Evolutionary conservation across 37 sponge, comb jelly and placozoan genomes (phyloP).

Genomic region (Theonella swinhoei): DNA sequence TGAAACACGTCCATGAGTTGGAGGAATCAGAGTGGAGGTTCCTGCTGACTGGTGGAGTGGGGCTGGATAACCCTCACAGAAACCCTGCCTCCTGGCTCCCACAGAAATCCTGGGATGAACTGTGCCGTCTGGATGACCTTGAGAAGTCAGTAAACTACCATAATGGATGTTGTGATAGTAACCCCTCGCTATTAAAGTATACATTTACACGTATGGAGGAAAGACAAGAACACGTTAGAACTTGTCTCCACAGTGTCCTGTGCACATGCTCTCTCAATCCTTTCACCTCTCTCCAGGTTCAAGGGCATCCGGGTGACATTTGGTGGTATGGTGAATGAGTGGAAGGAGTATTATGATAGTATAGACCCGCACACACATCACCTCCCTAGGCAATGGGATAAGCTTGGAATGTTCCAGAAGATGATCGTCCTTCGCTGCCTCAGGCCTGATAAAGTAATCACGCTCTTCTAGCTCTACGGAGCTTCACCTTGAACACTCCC

Average conservation of each 20-base stretch:
- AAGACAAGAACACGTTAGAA: not conserved
- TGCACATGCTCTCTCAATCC: too few species aligned
- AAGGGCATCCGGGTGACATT: constrained; percentile 74
- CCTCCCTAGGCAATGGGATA: constrained; percentile 81
- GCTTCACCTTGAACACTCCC: not conserved
- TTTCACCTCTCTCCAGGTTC: constrained; percentile 63
- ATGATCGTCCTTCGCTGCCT: constrained; percentile 87
- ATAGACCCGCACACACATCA: constrained; percentile 79
- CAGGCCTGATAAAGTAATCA: constrained; percentile 91
- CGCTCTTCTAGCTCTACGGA: not conserved
- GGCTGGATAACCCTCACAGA: constrained; percentile 95
- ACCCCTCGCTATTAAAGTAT: not conserved
- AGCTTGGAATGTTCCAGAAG: constrained; percentile 83
- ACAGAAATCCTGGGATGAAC: constrained; percentile 96
- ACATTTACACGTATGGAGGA: not conserved
- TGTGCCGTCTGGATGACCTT: constrained; percentile 88
- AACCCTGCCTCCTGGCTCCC: constrained; percentile 94
- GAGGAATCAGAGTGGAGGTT: constrained; percentile 95
- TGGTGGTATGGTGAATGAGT: constrained; percentile 33
- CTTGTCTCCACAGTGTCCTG: not conserved
- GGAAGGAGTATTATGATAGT: constrained; percentile 92
- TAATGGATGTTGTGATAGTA: too few species aligned
- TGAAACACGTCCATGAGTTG: constrained; percentile 75
- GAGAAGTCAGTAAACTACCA: not conserved
- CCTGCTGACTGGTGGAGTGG: constrained; percentile 97